Evolutionary conservation across 2,113 vertebrate species (phyloP), one percentile per base, ranked within the genome.

Genomic region (Perccottus glenii): DNA sequence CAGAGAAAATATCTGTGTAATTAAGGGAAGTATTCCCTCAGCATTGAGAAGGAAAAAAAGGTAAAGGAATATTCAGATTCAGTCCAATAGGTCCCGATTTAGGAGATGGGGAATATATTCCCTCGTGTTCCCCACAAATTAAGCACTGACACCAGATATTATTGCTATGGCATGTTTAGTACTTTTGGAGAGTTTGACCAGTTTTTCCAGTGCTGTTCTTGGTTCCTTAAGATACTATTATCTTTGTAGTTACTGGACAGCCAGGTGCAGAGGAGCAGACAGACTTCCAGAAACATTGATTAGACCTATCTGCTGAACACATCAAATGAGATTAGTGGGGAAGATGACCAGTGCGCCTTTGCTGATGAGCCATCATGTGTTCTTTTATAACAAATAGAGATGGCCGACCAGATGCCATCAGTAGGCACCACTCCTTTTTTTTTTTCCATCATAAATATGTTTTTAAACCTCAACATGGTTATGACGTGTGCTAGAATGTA

Each of bases 231-330:
- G 48, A 64, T 44, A 2, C 45, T 15, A 60, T 75, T 67, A 70
- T 77, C 44, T 78, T 9, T 27, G 48, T 70, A 64, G 77, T 77
- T 72, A 68, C 61, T 79, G 75, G 73, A 75, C 58, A 67, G 48
- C 64, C 50, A 58, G 45, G 8, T 65, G 42, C 58, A 56, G 35
- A 16, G 5, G 59, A 73, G 42, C 63, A 71, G 66, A 42, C 51
- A 36, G 77, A 69, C 62, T 77, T 86, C 77, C 72, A 80, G 77
- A 65, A 81, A 81, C 60, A 83, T 75, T 65, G 79, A 84, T 86
- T 88, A 60, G 38, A 42, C 62, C 4, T 80, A 83, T 89, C 77
- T 82, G 67, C 47, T 3, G 19, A 75, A 69, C 70, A 80, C 67
- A 87, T 82, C 78, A 75, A 80, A 81, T 77, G 75, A 72, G 82